phyloP scores from a whole-genome alignment of 2,113 vertebrate genomes.

The Corythornis cristatus region DNA sequence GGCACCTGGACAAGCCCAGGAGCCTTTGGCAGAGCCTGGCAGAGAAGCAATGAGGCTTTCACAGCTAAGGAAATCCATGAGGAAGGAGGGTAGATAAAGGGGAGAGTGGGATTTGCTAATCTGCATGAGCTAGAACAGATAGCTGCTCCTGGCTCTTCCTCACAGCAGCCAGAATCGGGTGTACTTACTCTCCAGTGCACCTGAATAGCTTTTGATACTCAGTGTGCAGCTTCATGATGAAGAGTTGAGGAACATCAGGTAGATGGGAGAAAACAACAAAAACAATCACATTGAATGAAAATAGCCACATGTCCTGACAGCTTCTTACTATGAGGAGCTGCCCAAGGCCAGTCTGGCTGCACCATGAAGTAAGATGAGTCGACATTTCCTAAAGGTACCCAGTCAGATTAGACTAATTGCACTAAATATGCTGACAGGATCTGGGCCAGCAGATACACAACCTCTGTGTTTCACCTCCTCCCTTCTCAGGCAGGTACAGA shows the following conservation, averaged over 20 bases:
- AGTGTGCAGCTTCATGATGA: fast-evolving
- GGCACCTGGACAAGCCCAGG: background rate
- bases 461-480: background rate
- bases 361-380: fast-evolving
- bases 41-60: background rate
- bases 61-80: background rate
- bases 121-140: background rate
- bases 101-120: background rate
- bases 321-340: background rate
- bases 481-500: background rate
- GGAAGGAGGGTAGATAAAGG: background rate
- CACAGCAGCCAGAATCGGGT: background rate
- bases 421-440: fast-evolving
- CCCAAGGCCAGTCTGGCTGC: background rate
- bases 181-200: background rate
- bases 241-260: background rate
- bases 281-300: background rate
- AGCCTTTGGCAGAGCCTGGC: background rate
- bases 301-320: background rate
- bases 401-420: background rate
- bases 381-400: background rate
- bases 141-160: background rate
- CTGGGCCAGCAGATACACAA: background rate
- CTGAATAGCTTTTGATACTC: background rate
- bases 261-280: background rate